A percentile compares a stretch with the other conserved stretches of the same genome.
phyloP scores from a whole-genome alignment of 2,113 vertebrate genomes.

The Seriola quinqueradiata region DNA sequence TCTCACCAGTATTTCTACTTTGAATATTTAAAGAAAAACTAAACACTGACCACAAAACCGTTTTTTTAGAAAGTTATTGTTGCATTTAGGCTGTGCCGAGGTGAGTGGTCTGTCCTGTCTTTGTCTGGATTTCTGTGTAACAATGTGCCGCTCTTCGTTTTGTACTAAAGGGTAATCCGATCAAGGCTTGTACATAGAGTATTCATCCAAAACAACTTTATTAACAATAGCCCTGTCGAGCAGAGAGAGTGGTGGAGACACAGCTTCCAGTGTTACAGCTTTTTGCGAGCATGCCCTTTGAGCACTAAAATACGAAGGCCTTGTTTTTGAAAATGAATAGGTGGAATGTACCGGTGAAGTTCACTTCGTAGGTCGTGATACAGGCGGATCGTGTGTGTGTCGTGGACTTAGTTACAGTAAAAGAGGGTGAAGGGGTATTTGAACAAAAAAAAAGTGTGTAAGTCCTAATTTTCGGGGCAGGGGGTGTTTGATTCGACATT shows the following conservation, averaged over 20 bases:
- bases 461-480: conserved; percentile 1
- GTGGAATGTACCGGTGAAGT: conserved; percentile 75
- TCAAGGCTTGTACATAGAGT: conserved; percentile 61
- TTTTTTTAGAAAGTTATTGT: conserved; percentile 30
- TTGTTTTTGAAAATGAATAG: conserved; percentile 59
- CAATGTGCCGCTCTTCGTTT: conserved; percentile 67
- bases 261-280: conserved; percentile 60
- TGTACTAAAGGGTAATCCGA: conserved; percentile 51
- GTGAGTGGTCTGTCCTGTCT: conserved; percentile 60
- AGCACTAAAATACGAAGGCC: conserved; percentile 54
- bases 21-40: conserved; percentile 27
- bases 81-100: conserved; percentile 46
- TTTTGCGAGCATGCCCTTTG: conserved; percentile 61
- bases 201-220: conserved; percentile 59
- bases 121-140: conserved; percentile 52
- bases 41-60: not conserved
- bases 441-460: conserved; percentile 22
- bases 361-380: conserved; percentile 53
- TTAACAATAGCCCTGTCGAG: conserved; percentile 46
- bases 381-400: conserved; percentile 56
- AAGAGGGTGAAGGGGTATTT: conserved; percentile 39
- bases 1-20: conserved; percentile 27
- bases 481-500: conserved; percentile 45
- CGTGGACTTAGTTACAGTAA: conserved; percentile 52
- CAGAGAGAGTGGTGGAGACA: conserved; percentile 42